These are phyloP conservation scores for Oceanodroma tethys DNA, from an alignment of 2,113 vertebrate genomes.

Conservation along the genomic window DNA sequence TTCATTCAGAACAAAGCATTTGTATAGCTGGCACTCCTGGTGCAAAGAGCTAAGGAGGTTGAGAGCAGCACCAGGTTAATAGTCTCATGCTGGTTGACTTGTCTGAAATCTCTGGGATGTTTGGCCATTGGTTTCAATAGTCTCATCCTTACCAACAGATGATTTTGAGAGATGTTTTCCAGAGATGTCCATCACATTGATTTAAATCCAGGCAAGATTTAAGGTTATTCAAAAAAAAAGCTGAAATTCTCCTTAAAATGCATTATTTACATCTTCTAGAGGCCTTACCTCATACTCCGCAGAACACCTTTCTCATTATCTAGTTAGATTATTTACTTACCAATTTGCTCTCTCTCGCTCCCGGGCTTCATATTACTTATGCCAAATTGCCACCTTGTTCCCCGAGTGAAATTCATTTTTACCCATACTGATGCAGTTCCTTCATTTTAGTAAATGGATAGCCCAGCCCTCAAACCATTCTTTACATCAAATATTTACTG, in stretches of 20 bases:
- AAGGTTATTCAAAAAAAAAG: neutral
- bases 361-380: neutral
- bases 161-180: no score
- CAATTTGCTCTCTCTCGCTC: neutral
- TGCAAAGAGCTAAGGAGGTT: neutral
- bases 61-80: neutral
- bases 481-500: neutral
- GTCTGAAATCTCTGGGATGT: neutral
- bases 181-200: neutral
- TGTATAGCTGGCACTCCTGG: neutral
- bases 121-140: neutral
- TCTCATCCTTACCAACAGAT: neutral
- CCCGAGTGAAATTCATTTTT: neutral
- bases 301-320: neutral
- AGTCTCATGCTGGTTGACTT: neutral
- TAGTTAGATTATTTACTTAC: neutral
- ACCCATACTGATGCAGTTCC: neutral
- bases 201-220: neutral
- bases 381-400: neutral
- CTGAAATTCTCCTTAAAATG: neutral
- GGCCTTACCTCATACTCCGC: neutral
- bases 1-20: neutral
- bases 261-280: neutral
- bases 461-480: neutral
- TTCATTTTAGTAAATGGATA: neutral